Conservation (phyloP, 2,888 invertebrate species). For the Campoletis raptor region DNA sequence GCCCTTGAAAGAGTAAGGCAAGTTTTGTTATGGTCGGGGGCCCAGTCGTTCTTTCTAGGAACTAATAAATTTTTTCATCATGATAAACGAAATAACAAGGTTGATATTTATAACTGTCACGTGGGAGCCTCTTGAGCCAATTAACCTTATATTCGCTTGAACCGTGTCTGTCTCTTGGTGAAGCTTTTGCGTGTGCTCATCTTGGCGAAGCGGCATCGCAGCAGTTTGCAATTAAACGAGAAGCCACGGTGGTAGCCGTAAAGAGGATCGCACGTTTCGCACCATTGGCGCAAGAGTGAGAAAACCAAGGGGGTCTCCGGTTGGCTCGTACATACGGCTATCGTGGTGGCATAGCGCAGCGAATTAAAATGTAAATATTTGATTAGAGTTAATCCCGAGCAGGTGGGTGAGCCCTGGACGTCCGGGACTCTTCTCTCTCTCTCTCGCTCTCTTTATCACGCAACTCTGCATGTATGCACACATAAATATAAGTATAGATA, state of each 20-base stretch:
- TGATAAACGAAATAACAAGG: neutral
- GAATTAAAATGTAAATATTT: constrained; percentile 85
- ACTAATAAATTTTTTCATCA: neutral
- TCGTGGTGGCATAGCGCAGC: constrained; percentile 72
- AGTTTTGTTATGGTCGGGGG: neutral
- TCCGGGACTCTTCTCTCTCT: constrained; percentile 40
- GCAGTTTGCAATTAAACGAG: constrained; percentile 82
- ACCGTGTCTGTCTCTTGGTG: constrained; percentile 13
- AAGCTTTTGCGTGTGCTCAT: constrained; percentile 29
- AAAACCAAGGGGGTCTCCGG: constrained; percentile 62
- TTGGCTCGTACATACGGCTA: constrained; percentile 61
- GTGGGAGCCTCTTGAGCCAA: constrained; percentile 9
- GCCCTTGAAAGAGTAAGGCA: too few relatives aligned
- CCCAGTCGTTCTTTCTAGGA: neutral
- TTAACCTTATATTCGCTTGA: constrained; percentile 10
- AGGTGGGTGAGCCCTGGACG: constrained; percentile 79
- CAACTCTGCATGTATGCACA: constrained; percentile 17
- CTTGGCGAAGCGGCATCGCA: constrained; percentile 73
- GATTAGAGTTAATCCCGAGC: constrained; percentile 84
- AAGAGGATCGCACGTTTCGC: constrained; percentile 72
- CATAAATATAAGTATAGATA: neutral
- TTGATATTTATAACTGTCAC: neutral
- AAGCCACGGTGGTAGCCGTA: constrained; percentile 75
- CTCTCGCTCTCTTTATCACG: constrained; percentile 9
- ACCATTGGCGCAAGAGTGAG: constrained; percentile 49